These are phyloP conservation scores for Limenitis camilla DNA, from an alignment of 2,888 invertebrate genomes.

Conservation along the genomic window DNA sequence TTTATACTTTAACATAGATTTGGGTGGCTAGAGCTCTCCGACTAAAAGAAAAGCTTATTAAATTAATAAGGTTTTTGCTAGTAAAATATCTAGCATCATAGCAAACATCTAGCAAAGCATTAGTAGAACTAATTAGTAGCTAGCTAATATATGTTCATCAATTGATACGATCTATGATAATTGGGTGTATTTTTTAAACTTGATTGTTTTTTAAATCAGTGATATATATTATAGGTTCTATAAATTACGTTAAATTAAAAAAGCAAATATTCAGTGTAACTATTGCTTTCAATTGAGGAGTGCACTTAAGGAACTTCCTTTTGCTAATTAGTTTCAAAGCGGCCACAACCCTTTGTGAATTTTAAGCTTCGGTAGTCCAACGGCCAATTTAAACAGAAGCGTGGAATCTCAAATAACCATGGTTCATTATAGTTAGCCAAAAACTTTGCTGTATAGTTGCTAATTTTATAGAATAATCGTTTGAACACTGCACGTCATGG, in stretches of 20 bases:
- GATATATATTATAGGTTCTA: no score
- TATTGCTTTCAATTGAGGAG: conserved; percentile 4
- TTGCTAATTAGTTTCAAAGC: conserved; percentile 67
- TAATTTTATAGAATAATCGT: conserved; percentile 41
- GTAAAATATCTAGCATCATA: no score
- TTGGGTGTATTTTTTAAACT: no score
- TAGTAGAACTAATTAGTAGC: no score
- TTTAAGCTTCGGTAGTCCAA: conserved; percentile 62
- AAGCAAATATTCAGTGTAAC: not conserved
- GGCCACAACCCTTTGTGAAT: conserved; percentile 68
- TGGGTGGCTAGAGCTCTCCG: no score
- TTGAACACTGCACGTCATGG: conserved; percentile 46
- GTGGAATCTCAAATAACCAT: conserved; percentile 52
- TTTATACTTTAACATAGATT: no score
- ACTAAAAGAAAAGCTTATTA: no score
- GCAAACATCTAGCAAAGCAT: no score
- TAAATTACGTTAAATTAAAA: not conserved
- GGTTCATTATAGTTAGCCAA: conserved; percentile 53
- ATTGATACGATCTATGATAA: no score
- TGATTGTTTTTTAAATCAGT: no score
- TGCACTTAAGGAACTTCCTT: conserved; percentile 16
- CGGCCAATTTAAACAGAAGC: conserved; percentile 59
- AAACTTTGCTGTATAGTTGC: conserved; percentile 55
- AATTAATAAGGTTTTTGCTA: no score
- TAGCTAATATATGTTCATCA: no score